Conservation (phyloP, 30 jellyfish, hydroid and myxozoan species). For the Aurelia coerulea region DNA sequence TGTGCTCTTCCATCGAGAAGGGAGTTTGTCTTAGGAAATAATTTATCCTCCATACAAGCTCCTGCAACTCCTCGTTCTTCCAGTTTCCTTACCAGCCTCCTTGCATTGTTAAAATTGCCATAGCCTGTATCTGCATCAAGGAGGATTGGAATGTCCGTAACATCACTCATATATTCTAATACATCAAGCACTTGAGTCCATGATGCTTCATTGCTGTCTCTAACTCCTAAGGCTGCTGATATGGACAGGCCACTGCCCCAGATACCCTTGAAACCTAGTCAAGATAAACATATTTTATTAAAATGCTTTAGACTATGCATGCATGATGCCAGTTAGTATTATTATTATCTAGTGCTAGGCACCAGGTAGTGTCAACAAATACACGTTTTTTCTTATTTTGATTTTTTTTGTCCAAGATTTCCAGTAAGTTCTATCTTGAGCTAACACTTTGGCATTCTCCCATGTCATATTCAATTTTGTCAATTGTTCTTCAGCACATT, state of each 20-base stretch:
- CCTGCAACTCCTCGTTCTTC: constrained; percentile 98
- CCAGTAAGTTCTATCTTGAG: no score
- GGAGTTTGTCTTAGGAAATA: constrained; percentile 92
- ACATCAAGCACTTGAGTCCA: constrained; percentile 97
- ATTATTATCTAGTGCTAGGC: no score
- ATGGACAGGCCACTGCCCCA: constrained; percentile 98
- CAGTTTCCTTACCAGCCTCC: constrained; percentile 83
- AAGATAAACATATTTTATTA: no score
- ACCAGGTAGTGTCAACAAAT: no score
- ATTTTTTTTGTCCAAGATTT: no score
- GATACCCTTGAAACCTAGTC: constrained; percentile 88
- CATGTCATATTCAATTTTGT: no score
- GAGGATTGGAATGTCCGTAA: constrained; percentile 81
- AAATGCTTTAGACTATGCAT: no score
- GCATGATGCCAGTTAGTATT: no score
- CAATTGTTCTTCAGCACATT: no score
- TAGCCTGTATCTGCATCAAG: constrained; percentile 98
- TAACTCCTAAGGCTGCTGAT: constrained; percentile 90
- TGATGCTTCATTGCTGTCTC: constrained; percentile 96
- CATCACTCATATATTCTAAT: constrained; percentile 92
- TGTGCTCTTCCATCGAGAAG: constrained; percentile 94
- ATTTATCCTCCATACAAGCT: constrained; percentile 93
- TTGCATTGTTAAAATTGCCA: constrained; percentile 95
- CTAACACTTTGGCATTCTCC: no score
- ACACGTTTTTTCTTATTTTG: no score